Evolutionary conservation across 2,113 vertebrate genomes (phyloP).

Genomic region (Pelusios castaneus): DNA sequence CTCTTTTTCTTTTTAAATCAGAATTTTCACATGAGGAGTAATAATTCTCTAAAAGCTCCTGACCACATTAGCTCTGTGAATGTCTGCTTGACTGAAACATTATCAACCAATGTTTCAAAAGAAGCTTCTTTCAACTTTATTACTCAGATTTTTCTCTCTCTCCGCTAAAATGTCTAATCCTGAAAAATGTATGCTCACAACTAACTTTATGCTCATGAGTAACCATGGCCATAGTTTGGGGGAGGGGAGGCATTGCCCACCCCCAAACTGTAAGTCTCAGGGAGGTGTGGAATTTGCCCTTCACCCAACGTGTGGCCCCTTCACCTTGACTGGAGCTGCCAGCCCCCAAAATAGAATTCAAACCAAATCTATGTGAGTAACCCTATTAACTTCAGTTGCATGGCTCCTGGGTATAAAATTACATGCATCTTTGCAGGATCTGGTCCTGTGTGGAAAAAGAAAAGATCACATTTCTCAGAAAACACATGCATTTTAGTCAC

Average conservation of each 20-base stretch:
- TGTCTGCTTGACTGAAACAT: neutral
- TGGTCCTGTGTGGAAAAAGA: neutral
- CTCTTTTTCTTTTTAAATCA: neutral
- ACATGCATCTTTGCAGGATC: neutral
- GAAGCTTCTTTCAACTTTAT: neutral
- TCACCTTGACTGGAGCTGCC: no score
- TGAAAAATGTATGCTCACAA: neutral
- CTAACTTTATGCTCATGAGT: neutral
- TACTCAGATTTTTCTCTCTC: neutral
- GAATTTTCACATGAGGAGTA: neutral
- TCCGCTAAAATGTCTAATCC: neutral
- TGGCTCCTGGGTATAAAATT: neutral
- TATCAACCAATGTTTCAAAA: neutral
- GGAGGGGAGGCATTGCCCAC: no score
- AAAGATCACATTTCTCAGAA: neutral
- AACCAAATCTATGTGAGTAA: neutral
- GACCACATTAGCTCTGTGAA: neutral
- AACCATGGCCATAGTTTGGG: neutral
- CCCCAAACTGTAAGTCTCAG: no score
- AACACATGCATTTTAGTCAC: accelerated
- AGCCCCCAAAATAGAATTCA: no score
- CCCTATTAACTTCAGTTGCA: neutral
- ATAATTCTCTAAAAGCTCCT: neutral
- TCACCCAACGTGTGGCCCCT: no score
- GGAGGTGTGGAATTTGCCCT: no score